Evolutionary conservation across 2,888 invertebrate species (phyloP), one percentile per base, ranked within the genome.

Genomic region (Gastracanthus pulcherrimus): DNA sequence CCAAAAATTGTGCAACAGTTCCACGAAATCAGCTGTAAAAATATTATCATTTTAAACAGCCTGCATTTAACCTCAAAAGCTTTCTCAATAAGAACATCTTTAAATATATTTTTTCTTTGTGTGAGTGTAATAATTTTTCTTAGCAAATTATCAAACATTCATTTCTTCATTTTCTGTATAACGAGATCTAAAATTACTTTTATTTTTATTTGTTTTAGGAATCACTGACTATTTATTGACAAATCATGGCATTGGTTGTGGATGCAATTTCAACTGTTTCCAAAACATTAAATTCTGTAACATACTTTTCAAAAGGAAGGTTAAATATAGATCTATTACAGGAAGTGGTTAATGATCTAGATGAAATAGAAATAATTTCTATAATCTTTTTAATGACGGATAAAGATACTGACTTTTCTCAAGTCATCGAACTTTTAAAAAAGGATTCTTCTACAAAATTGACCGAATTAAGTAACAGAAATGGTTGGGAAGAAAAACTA

Each of bases 301-400:
- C 23, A 0, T 13, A 5, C 36, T 72, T 62, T 76, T 71, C 62
- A 2, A 51, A 62, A 55, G 64, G 19, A 1, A 71, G 72, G 64
- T 41, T 82, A 0, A 58, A 38, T 13, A 1, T 13, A 16, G 16
- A 58, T 64, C 6, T 41, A 16, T 78, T 83, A 26, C 5, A 72
- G 16, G 45, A 81, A 66, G 55, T 83, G 3, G 1, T 71, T 16
- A 6, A 9, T 13, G 75, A 78, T 67, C 31, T 83, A 16, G 81
- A 81, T 34, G n/a, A 62, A 1, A 41, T 6, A 2, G 83, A 83
- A 23, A 36, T 81, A 11, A 45, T 78, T 36, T 81, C 78, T 45
- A 67, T 83, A 31, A 77, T 81, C 51, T 83, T 83, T 67, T 72
- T 83, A 55, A 66, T 83, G 75, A 75, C 48, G 6, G 51, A 77